phyloP scores from a whole-genome alignment of 2,797 vertebrate species.

The Babyrousa celebensis region DNA sequence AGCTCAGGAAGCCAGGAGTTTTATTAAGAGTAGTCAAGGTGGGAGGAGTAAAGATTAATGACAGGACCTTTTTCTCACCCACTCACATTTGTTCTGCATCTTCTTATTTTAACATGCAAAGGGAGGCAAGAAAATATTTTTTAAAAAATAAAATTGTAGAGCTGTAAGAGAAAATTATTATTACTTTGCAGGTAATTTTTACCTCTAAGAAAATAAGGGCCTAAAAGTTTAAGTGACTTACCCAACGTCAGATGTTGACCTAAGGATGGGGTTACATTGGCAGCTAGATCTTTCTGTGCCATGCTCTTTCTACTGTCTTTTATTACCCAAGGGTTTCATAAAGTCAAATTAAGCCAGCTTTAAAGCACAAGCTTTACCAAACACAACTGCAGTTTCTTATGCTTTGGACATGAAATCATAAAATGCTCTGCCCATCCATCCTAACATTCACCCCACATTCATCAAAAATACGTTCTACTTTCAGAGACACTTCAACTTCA shows the following conservation, averaged over 20 bases:
- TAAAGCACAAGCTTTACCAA: constrained; percentile 6
- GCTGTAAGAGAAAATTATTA: background rate
- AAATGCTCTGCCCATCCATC: background rate
- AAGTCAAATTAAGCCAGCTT: constrained; percentile 26
- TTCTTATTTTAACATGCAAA: constrained; percentile 26
- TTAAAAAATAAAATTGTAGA: constrained; percentile 15
- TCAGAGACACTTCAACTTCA: background rate
- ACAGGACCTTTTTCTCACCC: background rate
- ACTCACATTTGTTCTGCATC: background rate
- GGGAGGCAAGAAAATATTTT: constrained; percentile 9
- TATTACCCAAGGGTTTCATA: background rate
- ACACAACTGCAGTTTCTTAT: background rate
- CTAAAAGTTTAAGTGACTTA: constrained; percentile 5
- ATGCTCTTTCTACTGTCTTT: background rate
- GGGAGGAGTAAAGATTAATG: background rate
- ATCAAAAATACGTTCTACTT: background rate
- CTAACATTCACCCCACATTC: background rate
- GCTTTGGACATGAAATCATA: background rate
- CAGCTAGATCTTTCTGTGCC: background rate
- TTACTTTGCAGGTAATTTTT: background rate
- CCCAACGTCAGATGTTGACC: background rate
- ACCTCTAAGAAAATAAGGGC: background rate
- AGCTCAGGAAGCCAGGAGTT: background rate
- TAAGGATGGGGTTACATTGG: background rate
- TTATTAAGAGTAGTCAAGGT: background rate